phyloP scores from a whole-genome alignment of 2,113 vertebrate species.

The Nesogale talazaci region DNA sequence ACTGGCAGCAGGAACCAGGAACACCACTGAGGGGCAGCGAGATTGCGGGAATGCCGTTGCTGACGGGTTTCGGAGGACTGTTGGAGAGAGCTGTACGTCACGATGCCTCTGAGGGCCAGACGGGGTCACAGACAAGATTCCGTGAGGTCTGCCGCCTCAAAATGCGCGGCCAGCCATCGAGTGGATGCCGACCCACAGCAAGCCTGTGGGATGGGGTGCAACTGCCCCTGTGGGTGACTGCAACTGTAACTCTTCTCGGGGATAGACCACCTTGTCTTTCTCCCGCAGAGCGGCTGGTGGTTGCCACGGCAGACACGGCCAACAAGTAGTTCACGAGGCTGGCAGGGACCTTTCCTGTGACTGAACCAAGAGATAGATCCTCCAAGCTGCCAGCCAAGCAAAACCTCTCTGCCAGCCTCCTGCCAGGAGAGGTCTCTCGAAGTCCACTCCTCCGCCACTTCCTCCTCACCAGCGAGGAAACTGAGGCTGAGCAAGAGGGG shows the following conservation, averaged over 20 bases:
- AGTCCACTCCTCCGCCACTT: background rate
- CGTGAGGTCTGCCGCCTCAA: no score
- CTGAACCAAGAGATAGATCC: background rate
- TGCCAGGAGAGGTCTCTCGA: background rate
- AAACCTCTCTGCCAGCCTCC: background rate
- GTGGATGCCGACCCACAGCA: no score
- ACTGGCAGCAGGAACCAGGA: background rate
- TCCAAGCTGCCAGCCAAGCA: background rate
- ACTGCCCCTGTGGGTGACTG: no score
- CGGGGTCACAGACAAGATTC: background rate
- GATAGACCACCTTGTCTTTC: no score
- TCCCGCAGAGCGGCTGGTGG: no score
- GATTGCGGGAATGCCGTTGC: background rate
- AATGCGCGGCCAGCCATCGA: no score
- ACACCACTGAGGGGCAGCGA: background rate
- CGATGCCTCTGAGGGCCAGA: background rate
- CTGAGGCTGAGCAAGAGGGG: background rate
- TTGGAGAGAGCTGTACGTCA: background rate
- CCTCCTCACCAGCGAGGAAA: slow-evolving; percentile 2
- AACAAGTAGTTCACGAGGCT: no score
- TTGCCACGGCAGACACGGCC: no score
- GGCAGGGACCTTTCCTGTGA: background rate
- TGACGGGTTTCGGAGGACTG: background rate
- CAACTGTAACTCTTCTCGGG: no score
- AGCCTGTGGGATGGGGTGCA: no score